Conservation (phyloP, 2,113 vertebrate species). For the Zootoca vivipara region DNA sequence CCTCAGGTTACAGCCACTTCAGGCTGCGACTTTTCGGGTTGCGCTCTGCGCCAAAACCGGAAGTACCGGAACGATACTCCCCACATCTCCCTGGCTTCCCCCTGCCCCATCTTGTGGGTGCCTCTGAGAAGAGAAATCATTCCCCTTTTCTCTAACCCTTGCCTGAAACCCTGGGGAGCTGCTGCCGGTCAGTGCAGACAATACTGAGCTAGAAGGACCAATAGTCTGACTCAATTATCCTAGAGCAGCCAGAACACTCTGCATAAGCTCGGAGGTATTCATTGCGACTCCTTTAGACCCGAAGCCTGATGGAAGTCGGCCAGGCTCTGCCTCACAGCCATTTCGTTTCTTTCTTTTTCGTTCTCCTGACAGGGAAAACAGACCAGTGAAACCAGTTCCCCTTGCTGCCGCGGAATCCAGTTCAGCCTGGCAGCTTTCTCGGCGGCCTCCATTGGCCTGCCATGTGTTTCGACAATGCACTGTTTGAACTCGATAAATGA, state of each 20-base stretch:
- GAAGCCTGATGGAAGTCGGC: not conserved
- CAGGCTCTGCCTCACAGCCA: accelerated
- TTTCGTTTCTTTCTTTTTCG: not conserved
- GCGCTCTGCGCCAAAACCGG: no score
- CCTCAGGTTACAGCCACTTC: no score
- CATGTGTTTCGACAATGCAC: conserved; percentile 7
- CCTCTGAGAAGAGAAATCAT: no score
- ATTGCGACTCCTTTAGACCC: not conserved
- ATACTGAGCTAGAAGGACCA: not conserved
- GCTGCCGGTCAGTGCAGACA: no score
- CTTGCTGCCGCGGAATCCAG: not conserved
- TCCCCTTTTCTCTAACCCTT: no score
- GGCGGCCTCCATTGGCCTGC: not conserved
- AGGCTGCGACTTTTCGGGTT: no score
- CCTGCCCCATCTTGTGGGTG: no score
- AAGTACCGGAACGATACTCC: no score
- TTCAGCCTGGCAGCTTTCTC: not conserved
- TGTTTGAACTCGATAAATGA: conserved; percentile 27
- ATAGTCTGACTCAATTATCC: not conserved
- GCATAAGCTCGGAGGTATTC: not conserved
- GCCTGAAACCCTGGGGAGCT: no score
- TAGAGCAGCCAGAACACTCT: not conserved
- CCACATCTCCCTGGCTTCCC: no score
- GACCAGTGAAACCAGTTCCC: not conserved
- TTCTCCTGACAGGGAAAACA: no score